A percentile compares a stretch with the other conserved stretches of the same genome.
These are phyloP conservation scores for Corydoras sp. DNA, from an alignment of 2,113 vertebrate species.

Conservation along the genomic window DNA sequence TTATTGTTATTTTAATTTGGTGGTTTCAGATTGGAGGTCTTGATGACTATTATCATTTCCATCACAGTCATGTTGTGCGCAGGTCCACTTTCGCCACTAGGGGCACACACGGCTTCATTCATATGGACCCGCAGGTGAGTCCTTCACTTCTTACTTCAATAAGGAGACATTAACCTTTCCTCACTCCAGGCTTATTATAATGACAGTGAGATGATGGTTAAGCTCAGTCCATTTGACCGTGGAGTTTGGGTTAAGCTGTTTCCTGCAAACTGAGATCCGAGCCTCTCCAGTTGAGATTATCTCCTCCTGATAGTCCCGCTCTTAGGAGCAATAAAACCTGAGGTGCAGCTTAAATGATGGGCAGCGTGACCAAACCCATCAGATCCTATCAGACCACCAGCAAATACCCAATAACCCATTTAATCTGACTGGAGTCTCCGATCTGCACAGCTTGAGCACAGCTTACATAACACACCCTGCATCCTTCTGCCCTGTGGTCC, in stretches of 20 bases:
- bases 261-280: constrained; percentile 26
- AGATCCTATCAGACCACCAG: constrained; percentile 34
- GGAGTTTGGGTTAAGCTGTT: constrained; percentile 43
- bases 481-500: neutral
- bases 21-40: constrained; percentile 78
- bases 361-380: constrained; percentile 28
- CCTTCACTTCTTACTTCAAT: neutral
- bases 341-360: constrained; percentile 7
- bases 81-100: constrained; percentile 70
- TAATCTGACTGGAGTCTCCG: constrained; percentile 32
- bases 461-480: neutral
- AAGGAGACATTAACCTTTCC: neutral
- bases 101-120: constrained; percentile 81
- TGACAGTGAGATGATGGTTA: constrained; percentile 19
- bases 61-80: constrained; percentile 84
- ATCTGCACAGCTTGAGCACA: neutral
- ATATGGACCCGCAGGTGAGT: constrained; percentile 85
- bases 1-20: no score
- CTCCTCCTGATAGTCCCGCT: no score
- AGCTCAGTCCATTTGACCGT: constrained; percentile 37
- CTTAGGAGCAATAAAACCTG: no score
- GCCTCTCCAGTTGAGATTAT: constrained; percentile 10
- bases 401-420: constrained; percentile 33
- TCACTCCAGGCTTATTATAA: constrained; percentile 24
- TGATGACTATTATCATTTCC: constrained; percentile 87